Evolutionary conservation across 2,797 vertebrate genomes (phyloP), one percentile per base, ranked within the genome.

Genomic region (Poeciliopsis presidionis): DNA sequence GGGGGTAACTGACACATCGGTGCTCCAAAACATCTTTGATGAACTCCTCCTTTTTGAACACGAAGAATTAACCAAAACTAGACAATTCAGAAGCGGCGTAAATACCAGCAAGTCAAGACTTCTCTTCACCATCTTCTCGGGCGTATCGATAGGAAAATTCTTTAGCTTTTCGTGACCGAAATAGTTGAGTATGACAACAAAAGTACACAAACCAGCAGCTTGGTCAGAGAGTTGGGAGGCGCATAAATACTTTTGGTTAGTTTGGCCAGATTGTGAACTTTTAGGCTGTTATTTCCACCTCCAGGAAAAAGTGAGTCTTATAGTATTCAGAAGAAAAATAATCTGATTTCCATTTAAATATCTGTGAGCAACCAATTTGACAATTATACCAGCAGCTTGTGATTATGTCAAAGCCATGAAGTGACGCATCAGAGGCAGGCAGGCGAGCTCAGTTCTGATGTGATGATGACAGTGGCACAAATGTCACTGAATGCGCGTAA

Each of bases 401-500:
- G 36, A 33, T 74, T 39, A 59, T 36, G 33, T 41, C 72, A 73
- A 45, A 59, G 14, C 28, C 51, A 74, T 36, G 22, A 13, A 51
- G 16, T 22, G 14, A 16, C 57, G 33, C 45, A 30, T 36, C 2
- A 30, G 63, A 77, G 76, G 57, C 53, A 80, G 78, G 80, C 71
- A 80, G 78, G 80, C 71, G 51, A 43, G 51, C 33, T 18, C 76
- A 81, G 79, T 83, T 80, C 63, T 22, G 33, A 39, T 65, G 33
- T 33, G 33, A 47, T 30, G 28, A 43, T 59, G 47, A 36, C 49
- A 78, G 61, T 78, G 77, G 13, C 75, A 73, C 49, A 73, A 75
- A 73, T 81, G 46, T 6, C 69, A 79, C 73, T 2, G 63, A 20
- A 39, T 81, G 69, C 73, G 78, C 69, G 82, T 84, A 73, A 89